Percentiles rank a stretch among this genome's conserved stretches.
phyloP scores from a whole-genome alignment of 1,140 invertebrate genomes.

The Dreissena rostriformis region DNA sequence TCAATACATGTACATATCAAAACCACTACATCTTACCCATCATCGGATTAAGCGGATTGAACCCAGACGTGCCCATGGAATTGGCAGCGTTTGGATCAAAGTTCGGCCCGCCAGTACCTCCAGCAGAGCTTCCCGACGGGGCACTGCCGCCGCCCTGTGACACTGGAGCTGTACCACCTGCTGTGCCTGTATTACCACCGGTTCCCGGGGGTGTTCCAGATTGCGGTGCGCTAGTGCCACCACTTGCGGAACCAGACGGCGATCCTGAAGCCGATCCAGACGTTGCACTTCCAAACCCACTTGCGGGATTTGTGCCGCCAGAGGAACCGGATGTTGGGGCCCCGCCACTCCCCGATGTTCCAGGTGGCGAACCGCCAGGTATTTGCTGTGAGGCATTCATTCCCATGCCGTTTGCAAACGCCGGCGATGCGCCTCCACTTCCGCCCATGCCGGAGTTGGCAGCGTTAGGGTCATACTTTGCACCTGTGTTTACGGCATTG shows the following conservation, averaged over 20 bases:
- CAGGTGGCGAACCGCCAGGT: background rate
- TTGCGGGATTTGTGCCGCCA: conserved; percentile 10
- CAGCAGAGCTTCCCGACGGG: background rate
- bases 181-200: conserved; percentile 6
- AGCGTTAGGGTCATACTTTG: conserved; percentile 65
- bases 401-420: conserved; percentile 44
- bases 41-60: conserved; percentile 63
- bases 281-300: conserved; percentile 10
- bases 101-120: conserved; percentile 13
- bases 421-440: conserved; percentile 23
- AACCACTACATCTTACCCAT: conserved; percentile 39
- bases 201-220: conserved; percentile 3
- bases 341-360: conserved; percentile 1
- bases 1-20: background rate
- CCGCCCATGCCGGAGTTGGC: conserved; percentile 49
- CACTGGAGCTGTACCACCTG: background rate
- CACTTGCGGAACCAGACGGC: conserved; percentile 1
- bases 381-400: conserved; percentile 54
- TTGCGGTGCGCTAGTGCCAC: background rate
- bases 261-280: conserved; percentile 16
- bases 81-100: conserved; percentile 64
- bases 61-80: conserved; percentile 60
- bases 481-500: conserved; percentile 57
- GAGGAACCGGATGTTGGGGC: background rate
- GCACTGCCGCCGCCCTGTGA: background rate